Conservation (phyloP, 1,140 invertebrate species). For the Steinernema feltiae region DNA sequence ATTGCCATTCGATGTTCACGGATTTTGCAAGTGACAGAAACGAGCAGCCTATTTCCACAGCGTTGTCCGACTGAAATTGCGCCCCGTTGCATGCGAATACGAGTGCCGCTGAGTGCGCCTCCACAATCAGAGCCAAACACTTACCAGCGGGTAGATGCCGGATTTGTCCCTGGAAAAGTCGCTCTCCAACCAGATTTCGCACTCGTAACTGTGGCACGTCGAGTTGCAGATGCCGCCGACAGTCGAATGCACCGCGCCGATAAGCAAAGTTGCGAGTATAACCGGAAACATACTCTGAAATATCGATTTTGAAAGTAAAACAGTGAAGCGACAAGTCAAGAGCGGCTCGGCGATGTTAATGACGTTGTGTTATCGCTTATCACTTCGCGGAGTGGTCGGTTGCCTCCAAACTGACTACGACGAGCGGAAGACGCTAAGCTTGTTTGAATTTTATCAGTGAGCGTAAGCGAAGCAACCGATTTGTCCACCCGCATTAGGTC, state of each 20-base stretch:
- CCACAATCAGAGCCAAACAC: not conserved
- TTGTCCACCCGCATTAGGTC: not conserved
- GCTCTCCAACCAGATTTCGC: slow-evolving; percentile 1
- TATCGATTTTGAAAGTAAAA: not conserved
- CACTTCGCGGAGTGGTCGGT: not conserved
- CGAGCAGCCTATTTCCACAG: not conserved
- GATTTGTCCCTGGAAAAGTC: not conserved
- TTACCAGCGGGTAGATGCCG: not conserved
- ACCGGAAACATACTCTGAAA: not conserved
- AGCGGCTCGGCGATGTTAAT: not conserved
- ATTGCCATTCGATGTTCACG: slow-evolving; percentile 5
- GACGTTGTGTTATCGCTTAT: slow-evolving; percentile 9
- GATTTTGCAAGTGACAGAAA: not conserved
- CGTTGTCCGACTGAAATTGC: slow-evolving; percentile 2
- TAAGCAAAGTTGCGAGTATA: not conserved
- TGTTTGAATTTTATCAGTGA: slow-evolving; percentile 2
- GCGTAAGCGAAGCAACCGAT: not conserved
- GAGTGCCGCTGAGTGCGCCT: too few relatives aligned
- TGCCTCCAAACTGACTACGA: not conserved
- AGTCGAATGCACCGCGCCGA: not conserved
- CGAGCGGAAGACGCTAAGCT: not conserved
- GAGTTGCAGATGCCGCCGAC: not conserved
- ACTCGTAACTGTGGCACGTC: not conserved
- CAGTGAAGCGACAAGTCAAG: not conserved
- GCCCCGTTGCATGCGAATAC: too few relatives aligned